A percentile compares a stretch with the other conserved stretches of the same genome.
Conservation (phyloP, 2,113 vertebrate species). For the Ranitomeya variabilis region DNA sequence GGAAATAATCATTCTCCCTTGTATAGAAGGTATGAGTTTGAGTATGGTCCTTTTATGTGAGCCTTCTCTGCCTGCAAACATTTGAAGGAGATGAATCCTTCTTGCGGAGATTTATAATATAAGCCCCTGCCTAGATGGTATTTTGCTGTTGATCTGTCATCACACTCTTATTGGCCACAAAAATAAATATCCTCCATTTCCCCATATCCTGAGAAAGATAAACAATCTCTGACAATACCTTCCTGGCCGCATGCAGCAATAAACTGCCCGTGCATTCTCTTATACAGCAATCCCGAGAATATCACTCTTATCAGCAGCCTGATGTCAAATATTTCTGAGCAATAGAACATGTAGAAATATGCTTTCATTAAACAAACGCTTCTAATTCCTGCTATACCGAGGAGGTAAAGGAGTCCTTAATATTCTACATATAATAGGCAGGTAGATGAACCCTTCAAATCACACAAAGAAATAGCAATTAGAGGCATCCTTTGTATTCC, state of each 20-base stretch:
- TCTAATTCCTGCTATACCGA: no score
- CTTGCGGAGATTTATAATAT: no score
- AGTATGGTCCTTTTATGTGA: background rate
- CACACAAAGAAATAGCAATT: no score
- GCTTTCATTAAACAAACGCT: no score
- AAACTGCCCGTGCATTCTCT: background rate
- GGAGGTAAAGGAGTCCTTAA: no score
- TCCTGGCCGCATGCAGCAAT: background rate
- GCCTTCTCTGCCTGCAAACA: background rate
- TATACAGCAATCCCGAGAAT: background rate
- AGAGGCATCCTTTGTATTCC: no score
- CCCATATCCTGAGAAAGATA: background rate
- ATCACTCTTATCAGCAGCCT: no score
- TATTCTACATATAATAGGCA: background rate
- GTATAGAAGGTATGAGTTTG: background rate
- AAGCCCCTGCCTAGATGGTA: background rate
- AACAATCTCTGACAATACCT: background rate
- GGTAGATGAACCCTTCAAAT: no score
- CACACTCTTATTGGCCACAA: background rate
- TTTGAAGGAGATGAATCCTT: background rate
- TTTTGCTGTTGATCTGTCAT: background rate
- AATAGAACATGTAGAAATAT: no score
- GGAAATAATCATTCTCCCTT: no score
- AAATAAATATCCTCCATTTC: conserved; percentile 8
- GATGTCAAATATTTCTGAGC: no score